Conservation (phyloP, 35 echinoderm and acorn worm genomes). For the Amphiura filiformis region DNA sequence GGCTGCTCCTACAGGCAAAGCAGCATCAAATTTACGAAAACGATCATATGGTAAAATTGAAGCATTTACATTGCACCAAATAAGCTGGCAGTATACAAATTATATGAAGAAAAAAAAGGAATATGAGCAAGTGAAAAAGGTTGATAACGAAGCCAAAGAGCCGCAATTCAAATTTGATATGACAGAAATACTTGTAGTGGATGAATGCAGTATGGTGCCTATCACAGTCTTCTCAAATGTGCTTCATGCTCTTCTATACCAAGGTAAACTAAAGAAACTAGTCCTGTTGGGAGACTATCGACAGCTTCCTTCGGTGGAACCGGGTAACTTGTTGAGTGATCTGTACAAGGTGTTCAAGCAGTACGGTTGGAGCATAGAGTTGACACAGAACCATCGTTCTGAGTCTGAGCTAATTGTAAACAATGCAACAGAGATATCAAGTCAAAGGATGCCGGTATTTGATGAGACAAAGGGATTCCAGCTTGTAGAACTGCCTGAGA, state of each 20-base stretch:
- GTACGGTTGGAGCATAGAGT: slow-evolving; percentile 17
- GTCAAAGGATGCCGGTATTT: slow-evolving; percentile 34
- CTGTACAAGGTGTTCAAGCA: slow-evolving; percentile 18
- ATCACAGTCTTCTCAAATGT: slow-evolving; percentile 35
- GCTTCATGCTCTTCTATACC: slow-evolving; percentile 30
- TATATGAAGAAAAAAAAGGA: slow-evolving; percentile 24
- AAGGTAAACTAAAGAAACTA: slow-evolving; percentile 25
- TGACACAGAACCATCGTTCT: slow-evolving; percentile 36
- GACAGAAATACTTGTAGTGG: slow-evolving; percentile 49
- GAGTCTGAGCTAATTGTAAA: slow-evolving; percentile 39
- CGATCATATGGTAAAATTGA: background rate
- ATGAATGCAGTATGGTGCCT: slow-evolving; percentile 84
- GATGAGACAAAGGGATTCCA: slow-evolving; percentile 20
- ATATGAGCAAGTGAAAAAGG: background rate
- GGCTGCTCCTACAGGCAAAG: slow-evolving; percentile 42
- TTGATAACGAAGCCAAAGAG: background rate
- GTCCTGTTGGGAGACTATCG: slow-evolving; percentile 57
- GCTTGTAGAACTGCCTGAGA: background rate
- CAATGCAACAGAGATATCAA: slow-evolving; percentile 45
- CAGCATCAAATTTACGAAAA: no score
- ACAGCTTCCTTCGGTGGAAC: slow-evolving; percentile 65
- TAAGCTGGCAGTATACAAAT: slow-evolving; percentile 21
- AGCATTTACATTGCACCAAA: background rate
- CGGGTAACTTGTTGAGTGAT: slow-evolving; percentile 61
- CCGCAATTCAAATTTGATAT: slow-evolving; percentile 26